Evolutionary conservation across 53 echinoderm and acorn worm genomes (phyloP).

Genomic region (Temnopleurus reevesii): DNA sequence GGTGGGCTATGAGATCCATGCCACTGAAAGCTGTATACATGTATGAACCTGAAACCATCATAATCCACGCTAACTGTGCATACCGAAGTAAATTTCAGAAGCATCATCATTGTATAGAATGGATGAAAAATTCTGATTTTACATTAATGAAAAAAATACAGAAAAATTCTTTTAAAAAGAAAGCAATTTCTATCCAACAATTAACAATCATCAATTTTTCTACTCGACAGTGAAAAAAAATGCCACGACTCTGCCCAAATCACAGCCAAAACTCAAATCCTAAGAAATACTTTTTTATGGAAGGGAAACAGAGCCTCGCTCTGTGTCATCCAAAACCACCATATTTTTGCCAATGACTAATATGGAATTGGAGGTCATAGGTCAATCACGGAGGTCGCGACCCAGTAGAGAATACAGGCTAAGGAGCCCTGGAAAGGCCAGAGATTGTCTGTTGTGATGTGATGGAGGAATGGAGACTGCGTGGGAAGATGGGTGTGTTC

Average conservation of each 20-base stretch:
- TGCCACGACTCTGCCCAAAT: too few relatives aligned
- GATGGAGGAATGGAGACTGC: background rate
- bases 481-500: slow-evolving; percentile 35
- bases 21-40: too few relatives aligned
- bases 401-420: slow-evolving; percentile 16
- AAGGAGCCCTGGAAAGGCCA: slow-evolving; percentile 40
- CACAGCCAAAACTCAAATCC: background rate
- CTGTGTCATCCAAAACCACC: slow-evolving; percentile 43
- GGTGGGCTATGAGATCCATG: background rate
- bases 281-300: background rate
- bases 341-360: slow-evolving; percentile 51
- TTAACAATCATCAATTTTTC: too few relatives aligned
- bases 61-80: too few relatives aligned
- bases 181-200: too few relatives aligned
- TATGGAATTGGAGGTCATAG: slow-evolving; percentile 44
- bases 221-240: too few relatives aligned
- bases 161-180: too few relatives aligned
- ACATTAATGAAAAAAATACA: too few relatives aligned
- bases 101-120: too few relatives aligned
- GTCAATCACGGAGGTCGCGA: slow-evolving; percentile 24
- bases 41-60: too few relatives aligned
- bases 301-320: slow-evolving; percentile 7
- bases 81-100: too few relatives aligned
- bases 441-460: background rate
- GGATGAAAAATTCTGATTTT: too few relatives aligned